A percentile compares a stretch with the other conserved stretches of the same genome.
These are phyloP conservation scores for Fundulus diaphanus DNA, from an alignment of 2,797 vertebrate genomes.

Conservation along the genomic window DNA sequence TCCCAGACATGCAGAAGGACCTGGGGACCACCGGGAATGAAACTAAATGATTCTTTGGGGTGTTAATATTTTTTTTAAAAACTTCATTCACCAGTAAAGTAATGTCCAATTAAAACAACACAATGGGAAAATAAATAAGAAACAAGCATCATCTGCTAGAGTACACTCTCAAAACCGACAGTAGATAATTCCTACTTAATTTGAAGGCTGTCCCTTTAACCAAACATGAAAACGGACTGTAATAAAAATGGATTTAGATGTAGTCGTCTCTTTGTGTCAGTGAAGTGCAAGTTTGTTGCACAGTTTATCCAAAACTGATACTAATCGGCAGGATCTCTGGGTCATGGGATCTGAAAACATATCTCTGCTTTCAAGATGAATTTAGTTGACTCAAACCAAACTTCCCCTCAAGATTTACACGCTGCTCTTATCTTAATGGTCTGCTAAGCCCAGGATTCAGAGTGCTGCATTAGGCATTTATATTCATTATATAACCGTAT, in stretches of 20 bases:
- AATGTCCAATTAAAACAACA: not conserved
- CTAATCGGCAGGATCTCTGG: not conserved
- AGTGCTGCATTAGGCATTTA: slow-evolving; percentile 11
- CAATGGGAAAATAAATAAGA: not conserved
- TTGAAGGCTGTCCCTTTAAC: not conserved
- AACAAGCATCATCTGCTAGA: not conserved
- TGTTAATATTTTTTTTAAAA: not conserved
- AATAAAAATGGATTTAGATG: not conserved
- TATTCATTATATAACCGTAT: slow-evolving; percentile 39
- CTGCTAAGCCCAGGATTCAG: slow-evolving; percentile 2
- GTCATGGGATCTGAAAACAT: not conserved
- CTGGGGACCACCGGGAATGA: not conserved
- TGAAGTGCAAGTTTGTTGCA: not conserved
- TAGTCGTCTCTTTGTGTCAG: not conserved
- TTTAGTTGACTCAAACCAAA: not conserved
- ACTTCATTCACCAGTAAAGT: not conserved
- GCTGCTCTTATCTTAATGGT: not conserved
- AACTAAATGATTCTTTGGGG: not conserved
- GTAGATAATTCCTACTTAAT: not conserved
- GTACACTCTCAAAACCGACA: not conserved
- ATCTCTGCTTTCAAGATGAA: not conserved
- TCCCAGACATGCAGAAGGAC: not conserved
- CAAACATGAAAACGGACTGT: not conserved
- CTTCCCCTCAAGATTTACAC: slow-evolving; percentile 3
- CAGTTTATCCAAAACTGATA: not conserved